Evolutionary conservation across 2,113 vertebrate species (phyloP).

Genomic region (Chloebia gouldiae): DNA sequence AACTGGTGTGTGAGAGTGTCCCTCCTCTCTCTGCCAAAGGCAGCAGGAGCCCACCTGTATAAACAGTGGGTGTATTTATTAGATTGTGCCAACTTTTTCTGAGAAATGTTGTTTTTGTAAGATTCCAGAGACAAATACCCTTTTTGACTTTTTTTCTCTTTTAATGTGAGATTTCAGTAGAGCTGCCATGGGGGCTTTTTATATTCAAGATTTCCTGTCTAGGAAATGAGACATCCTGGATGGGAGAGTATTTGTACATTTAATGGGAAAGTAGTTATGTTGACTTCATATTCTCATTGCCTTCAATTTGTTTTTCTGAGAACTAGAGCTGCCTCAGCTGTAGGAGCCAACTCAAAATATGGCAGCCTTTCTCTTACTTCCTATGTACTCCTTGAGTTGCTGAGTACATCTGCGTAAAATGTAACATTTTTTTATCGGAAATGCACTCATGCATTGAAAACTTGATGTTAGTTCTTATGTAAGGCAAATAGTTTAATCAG

Average conservation of each 20-base stretch:
- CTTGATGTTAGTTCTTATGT: rapidly evolving
- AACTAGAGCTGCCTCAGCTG: background rate
- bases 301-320: background rate
- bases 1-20: background rate
- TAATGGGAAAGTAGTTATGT: background rate
- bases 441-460: background rate
- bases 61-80: background rate
- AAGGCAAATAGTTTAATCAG: background rate
- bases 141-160: background rate
- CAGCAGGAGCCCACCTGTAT: background rate
- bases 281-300: background rate
- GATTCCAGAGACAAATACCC: background rate
- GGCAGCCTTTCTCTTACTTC: background rate
- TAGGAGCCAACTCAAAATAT: background rate
- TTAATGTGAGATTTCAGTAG: background rate
- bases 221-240: background rate
- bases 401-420: background rate
- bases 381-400: background rate
- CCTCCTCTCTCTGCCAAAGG: background rate
- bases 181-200: background rate
- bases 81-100: background rate
- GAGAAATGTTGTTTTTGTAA: background rate
- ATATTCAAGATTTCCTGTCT: background rate
- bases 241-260: background rate
- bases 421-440: background rate